Evolutionary conservation across 2,888 invertebrate species (phyloP).

Genomic region (Carabus problematicus): DNA sequence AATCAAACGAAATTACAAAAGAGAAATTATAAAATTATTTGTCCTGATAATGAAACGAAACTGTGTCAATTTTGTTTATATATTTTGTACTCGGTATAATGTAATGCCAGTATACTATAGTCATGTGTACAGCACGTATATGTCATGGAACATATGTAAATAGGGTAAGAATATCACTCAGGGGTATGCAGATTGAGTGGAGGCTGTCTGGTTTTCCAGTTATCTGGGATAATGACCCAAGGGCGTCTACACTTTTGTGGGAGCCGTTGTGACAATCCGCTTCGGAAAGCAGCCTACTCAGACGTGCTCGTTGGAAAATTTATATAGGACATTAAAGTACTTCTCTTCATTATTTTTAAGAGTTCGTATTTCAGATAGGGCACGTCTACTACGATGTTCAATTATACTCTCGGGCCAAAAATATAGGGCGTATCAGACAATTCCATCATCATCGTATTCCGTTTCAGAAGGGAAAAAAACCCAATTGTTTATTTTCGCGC

Average conservation of each 20-base stretch:
- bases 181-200: no score
- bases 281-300: not conserved
- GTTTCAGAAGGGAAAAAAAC: not conserved
- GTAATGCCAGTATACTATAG: no score
- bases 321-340: slow-evolving; percentile 33
- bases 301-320: slow-evolving; percentile 33
- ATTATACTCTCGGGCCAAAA: slow-evolving; percentile 7
- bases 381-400: slow-evolving; percentile 22
- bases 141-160: no score
- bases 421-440: not conserved
- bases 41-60: no score
- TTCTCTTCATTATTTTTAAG: slow-evolving; percentile 39
- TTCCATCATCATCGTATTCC: slow-evolving; percentile 7
- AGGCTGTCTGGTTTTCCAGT: no score
- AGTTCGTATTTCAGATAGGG: slow-evolving; percentile 33
- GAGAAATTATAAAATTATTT: no score
- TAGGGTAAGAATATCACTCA: no score
- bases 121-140: no score
- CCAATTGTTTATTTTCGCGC: not conserved
- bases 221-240: not conserved
- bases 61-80: no score
- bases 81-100: no score
- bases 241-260: not conserved
- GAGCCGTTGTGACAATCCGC: not conserved
- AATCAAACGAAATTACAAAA: no score